These are phyloP conservation scores for Volucella inanis DNA, from an alignment of 2,888 invertebrate genomes.

Conservation along the genomic window DNA sequence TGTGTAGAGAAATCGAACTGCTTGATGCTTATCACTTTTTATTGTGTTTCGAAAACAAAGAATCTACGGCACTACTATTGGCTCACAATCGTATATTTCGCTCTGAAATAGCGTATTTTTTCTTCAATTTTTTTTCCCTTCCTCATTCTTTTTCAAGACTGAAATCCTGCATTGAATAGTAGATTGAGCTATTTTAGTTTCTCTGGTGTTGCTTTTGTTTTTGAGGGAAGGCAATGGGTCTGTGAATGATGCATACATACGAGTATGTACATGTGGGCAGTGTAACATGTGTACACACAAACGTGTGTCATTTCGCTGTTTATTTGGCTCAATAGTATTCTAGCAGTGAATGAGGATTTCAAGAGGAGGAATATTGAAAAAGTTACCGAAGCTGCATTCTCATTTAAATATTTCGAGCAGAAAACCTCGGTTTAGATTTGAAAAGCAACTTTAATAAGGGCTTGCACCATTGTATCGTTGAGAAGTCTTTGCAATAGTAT, in stretches of 20 bases:
- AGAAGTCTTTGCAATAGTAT: too few species aligned
- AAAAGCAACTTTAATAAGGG: too few species aligned
- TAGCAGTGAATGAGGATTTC: conserved; percentile 1
- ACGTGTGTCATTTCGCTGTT: conserved; percentile 6
- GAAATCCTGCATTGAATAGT: conserved; percentile 44
- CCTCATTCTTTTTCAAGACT: not conserved
- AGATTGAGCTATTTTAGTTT: conserved; percentile 45
- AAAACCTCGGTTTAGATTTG: too few species aligned
- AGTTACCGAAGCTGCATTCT: too few species aligned
- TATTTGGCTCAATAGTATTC: not conserved
- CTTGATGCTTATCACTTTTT: conserved; percentile 71
- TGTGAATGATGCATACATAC: not conserved
- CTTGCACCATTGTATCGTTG: too few species aligned
- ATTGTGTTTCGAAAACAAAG: conserved; percentile 71
- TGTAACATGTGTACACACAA: not conserved
- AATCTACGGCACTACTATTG: conserved; percentile 55
- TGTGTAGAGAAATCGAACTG: conserved; percentile 59
- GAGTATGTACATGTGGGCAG: not conserved
- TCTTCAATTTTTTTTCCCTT: not conserved
- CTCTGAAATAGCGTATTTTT: conserved; percentile 33
- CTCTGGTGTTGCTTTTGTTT: not conserved
- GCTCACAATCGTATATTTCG: conserved; percentile 64
- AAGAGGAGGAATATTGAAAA: too few species aligned
- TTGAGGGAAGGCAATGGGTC: conserved; percentile 18
- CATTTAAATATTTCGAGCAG: too few species aligned